Percentiles rank a stretch among this genome's conserved stretches.
Evolutionary conservation across 2,797 vertebrate genomes (phyloP).

Genomic region (Hoplostethus atlanticus): DNA sequence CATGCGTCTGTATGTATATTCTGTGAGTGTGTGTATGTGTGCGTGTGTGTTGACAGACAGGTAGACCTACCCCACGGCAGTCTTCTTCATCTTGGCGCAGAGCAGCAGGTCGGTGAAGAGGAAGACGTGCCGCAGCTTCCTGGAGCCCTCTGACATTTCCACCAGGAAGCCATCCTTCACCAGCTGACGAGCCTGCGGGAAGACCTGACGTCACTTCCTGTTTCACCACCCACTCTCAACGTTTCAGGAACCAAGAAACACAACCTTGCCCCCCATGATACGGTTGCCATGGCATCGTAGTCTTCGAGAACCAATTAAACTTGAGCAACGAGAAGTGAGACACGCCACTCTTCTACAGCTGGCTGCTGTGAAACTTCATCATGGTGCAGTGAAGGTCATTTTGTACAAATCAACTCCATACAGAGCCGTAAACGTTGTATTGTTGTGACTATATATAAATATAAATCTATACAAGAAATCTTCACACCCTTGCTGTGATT

Average conservation of each 20-base stretch:
- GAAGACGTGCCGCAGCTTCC: constrained; percentile 97
- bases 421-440: too few relatives aligned
- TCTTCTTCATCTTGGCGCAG: constrained; percentile 98
- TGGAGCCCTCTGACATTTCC: constrained; percentile 94
- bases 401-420: too few relatives aligned
- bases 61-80: constrained; percentile 89
- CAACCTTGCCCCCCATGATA: neutral
- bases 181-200: constrained; percentile 91
- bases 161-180: constrained; percentile 98
- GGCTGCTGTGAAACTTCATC: too few relatives aligned
- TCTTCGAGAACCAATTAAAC: too few relatives aligned
- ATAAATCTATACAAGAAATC: too few relatives aligned
- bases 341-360: too few relatives aligned
- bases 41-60: neutral
- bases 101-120: constrained; percentile 98
- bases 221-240: neutral
- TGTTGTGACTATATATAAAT: too few relatives aligned
- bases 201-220: constrained; percentile 50
- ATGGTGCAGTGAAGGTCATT: too few relatives aligned
- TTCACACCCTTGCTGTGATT: too few relatives aligned
- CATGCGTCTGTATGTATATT: neutral
- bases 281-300: too few relatives aligned
- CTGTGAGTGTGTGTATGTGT: neutral
- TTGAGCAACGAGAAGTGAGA: too few relatives aligned
- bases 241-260: neutral